Percentiles rank a stretch among this genome's conserved stretches.
Conservation (phyloP, 2,797 vertebrate species). For the Fistularia commersonii region DNA sequence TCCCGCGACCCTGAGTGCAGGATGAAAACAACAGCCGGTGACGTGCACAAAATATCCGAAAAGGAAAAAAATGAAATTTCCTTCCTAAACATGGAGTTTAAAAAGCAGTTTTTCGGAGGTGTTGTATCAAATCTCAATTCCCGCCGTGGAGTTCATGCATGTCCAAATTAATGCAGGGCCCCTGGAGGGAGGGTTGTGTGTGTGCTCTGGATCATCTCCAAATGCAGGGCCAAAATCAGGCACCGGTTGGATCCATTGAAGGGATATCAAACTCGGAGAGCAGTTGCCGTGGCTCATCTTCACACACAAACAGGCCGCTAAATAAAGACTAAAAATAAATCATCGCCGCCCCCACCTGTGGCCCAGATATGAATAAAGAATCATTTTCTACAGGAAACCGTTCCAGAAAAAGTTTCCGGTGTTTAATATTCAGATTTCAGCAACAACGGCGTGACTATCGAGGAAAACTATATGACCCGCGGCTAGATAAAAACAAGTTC, state of each 20-base stretch:
- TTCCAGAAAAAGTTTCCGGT: too few relatives aligned
- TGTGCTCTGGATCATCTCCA: not conserved
- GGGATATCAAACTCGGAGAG: constrained; percentile 30
- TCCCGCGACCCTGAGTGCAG: too few relatives aligned
- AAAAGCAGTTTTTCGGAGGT: too few relatives aligned
- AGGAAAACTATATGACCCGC: too few relatives aligned
- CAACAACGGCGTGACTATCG: too few relatives aligned
- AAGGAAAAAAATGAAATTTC: too few relatives aligned
- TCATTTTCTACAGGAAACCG: not conserved
- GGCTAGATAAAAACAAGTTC: too few relatives aligned
- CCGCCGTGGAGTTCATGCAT: constrained; percentile 9
- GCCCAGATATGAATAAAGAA: not conserved
- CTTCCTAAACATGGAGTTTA: too few relatives aligned
- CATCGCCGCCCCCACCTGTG: not conserved
- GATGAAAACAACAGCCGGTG: too few relatives aligned
- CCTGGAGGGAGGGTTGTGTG: not conserved
- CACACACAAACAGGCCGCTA: constrained; percentile 20
- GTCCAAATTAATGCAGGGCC: constrained; percentile 17
- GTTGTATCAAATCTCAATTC: too few relatives aligned
- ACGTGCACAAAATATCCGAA: too few relatives aligned
- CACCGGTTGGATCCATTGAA: constrained; percentile 8
- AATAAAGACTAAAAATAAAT: constrained; percentile 33
- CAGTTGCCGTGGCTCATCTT: constrained; percentile 44
- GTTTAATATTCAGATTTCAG: too few relatives aligned
- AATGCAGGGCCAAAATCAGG: not conserved